phyloP scores from a whole-genome alignment of 2,113 vertebrate species.

The Mastomys coucha region DNA sequence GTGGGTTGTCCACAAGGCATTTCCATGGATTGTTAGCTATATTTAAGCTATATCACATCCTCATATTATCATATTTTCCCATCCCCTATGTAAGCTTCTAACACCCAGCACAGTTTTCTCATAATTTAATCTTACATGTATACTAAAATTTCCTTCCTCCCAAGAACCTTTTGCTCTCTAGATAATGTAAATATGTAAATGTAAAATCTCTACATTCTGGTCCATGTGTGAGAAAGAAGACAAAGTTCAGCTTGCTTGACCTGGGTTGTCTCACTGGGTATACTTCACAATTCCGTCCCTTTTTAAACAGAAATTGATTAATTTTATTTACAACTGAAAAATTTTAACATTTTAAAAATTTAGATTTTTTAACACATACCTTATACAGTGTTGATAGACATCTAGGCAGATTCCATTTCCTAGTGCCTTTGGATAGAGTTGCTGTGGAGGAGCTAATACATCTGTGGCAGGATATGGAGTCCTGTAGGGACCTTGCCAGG shows the following conservation, averaged over 20 bases:
- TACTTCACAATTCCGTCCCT: background rate
- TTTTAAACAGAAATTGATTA: background rate
- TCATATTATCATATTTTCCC: background rate
- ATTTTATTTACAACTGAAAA: background rate
- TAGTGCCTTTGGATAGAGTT: background rate
- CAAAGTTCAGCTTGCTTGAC: background rate
- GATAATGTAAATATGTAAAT: background rate
- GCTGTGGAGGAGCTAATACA: background rate
- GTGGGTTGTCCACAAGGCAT: background rate
- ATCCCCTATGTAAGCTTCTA: background rate
- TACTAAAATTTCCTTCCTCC: background rate
- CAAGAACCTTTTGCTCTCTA: background rate
- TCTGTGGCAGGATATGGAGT: background rate
- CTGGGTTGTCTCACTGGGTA: background rate
- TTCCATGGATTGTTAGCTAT: background rate
- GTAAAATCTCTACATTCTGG: background rate
- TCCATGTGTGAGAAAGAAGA: background rate
- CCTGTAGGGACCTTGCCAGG: too few relatives aligned
- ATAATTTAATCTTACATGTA: background rate
- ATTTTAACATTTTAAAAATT: background rate
- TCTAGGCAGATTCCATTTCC: background rate
- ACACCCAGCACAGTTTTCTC: background rate
- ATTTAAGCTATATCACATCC: background rate
- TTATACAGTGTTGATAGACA: background rate
- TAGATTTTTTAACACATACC: background rate